Evolutionary conservation across 2,113 vertebrate species (phyloP).

Genomic region (Actinemys pallida): DNA sequence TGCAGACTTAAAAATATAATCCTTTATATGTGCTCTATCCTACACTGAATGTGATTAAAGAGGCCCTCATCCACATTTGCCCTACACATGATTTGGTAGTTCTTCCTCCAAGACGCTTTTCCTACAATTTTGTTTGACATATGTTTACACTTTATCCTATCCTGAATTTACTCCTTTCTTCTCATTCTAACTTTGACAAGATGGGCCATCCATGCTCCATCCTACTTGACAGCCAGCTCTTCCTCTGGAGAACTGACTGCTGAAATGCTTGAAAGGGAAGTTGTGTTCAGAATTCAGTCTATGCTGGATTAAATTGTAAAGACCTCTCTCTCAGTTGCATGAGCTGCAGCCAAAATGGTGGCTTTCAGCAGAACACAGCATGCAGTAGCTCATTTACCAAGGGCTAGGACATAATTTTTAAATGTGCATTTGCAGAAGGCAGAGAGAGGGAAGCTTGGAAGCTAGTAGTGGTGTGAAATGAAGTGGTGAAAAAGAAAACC

Average conservation of each 20-base stretch:
- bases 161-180: background rate
- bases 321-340: background rate
- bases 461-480: background rate
- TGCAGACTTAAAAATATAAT: background rate
- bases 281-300: background rate
- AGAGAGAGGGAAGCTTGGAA: background rate
- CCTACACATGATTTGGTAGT: background rate
- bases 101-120: background rate
- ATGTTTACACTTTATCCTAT: background rate
- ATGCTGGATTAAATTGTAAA: background rate
- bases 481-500: background rate
- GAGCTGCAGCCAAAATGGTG: background rate
- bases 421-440: accelerated
- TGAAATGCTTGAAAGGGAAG: background rate
- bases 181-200: background rate
- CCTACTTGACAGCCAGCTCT: background rate
- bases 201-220: no score
- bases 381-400: background rate
- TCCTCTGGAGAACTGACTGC: background rate
- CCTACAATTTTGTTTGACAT: accelerated
- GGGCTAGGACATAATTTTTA: background rate
- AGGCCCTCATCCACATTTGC: background rate
- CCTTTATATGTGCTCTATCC: background rate
- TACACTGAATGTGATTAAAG: background rate
- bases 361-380: slow-evolving; percentile 1